These are phyloP conservation scores for Drosophila kambysellisi DNA, from an alignment of 2,888 invertebrate species.

Conservation along the genomic window DNA sequence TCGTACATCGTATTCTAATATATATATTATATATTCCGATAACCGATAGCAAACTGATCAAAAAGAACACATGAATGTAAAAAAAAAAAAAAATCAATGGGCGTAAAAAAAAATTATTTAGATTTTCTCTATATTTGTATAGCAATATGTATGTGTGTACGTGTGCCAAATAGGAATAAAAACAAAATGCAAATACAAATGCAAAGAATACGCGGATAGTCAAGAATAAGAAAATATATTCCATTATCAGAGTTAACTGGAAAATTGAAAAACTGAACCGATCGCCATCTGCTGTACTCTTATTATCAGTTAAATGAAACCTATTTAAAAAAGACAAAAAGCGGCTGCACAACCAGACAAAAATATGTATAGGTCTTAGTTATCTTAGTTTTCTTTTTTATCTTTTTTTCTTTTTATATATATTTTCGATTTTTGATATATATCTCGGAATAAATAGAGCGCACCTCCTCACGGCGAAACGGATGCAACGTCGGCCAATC, in stretches of 20 bases:
- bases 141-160: constrained; percentile 5
- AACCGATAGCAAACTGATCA: constrained; percentile 12
- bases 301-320: background rate
- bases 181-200: constrained; percentile 42
- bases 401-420: background rate
- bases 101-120: background rate
- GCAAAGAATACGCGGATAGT: background rate
- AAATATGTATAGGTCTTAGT: constrained; percentile 29
- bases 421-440: constrained; percentile 5
- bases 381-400: background rate
- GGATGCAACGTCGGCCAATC: constrained; percentile 93
- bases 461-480: constrained; percentile 89
- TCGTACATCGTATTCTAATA: constrained; percentile 36
- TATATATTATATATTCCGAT: constrained; percentile 5
- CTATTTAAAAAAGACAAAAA: constrained; percentile 10
- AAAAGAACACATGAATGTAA: background rate
- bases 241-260: constrained; percentile 3
- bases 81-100: background rate
- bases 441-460: constrained; percentile 40
- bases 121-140: background rate
- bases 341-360: constrained; percentile 33
- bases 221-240: background rate
- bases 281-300: constrained; percentile 1
- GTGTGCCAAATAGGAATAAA: constrained; percentile 1
- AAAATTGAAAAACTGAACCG: background rate